Evolutionary conservation across 2,113 vertebrate genomes (phyloP).

Genomic region (Beaufortia kweichowensis): DNA sequence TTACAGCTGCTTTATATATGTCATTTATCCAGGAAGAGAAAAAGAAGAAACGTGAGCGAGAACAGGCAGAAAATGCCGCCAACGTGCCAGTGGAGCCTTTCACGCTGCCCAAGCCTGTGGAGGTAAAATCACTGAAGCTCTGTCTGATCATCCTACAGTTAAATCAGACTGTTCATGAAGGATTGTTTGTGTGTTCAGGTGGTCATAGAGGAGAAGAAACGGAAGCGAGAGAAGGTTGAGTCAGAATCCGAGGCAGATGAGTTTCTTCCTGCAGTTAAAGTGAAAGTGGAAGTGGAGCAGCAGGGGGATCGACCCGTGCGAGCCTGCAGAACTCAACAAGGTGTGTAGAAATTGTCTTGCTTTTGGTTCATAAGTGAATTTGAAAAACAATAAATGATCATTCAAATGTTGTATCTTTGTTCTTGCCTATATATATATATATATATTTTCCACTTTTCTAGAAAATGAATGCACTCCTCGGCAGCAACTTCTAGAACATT

Average conservation of each 20-base stretch:
- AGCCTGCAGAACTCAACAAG: conserved; percentile 91
- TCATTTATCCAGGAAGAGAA: conserved; percentile 84
- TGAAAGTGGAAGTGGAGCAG: conserved; percentile 87
- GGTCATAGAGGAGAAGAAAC: conserved; percentile 85
- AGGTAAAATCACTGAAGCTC: conserved; percentile 57
- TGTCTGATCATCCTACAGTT: neutral
- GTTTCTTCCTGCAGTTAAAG: conserved; percentile 83
- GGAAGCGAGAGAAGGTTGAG: conserved; percentile 88
- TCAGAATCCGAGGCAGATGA: conserved; percentile 85
- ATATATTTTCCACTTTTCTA: conserved; percentile 55
- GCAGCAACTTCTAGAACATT: conserved; percentile 93
- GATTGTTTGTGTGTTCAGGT: conserved; percentile 14
- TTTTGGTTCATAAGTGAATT: neutral
- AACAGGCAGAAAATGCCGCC: conserved; percentile 82
- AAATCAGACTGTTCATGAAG: neutral
- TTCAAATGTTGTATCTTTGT: too few relatives aligned
- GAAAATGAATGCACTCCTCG: conserved; percentile 93
- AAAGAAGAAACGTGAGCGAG: conserved; percentile 92
- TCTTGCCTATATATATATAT: too few relatives aligned
- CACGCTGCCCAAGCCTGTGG: conserved; percentile 69
- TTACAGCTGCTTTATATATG: neutral
- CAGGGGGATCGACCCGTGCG: conserved; percentile 87
- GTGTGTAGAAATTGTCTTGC: conserved; percentile 55
- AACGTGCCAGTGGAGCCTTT: conserved; percentile 74
- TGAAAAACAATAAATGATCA: too few relatives aligned